Conservation (phyloP, 2,797 vertebrate species). For the Atherinosoma microstoma region DNA sequence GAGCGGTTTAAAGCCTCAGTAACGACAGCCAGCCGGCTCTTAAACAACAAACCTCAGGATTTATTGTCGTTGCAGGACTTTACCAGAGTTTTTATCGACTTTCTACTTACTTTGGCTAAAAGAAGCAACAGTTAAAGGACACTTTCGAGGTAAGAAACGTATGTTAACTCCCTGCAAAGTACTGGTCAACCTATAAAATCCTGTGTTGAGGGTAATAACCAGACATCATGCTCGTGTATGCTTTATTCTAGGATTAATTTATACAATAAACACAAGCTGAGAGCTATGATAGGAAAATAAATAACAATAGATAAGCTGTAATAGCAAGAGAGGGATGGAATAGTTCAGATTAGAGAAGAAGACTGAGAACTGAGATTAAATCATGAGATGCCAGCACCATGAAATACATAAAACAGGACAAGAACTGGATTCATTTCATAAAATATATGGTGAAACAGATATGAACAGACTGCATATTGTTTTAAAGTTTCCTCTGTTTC, state of each 20-base stretch:
- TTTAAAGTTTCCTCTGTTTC: neutral
- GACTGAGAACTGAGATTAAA: neutral
- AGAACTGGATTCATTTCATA: neutral
- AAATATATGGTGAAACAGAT: neutral
- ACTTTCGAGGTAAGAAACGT: slow-evolving; percentile 38
- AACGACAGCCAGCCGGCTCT: neutral
- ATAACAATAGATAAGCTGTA: neutral
- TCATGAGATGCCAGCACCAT: neutral
- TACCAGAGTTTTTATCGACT: neutral
- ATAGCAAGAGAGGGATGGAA: neutral
- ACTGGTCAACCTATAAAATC: neutral
- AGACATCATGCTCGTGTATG: no score
- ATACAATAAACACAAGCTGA: neutral
- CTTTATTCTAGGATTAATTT: neutral
- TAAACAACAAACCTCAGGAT: neutral
- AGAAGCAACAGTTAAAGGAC: slow-evolving; percentile 7
- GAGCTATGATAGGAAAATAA: neutral
- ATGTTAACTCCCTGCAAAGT: neutral
- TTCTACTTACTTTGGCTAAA: neutral
- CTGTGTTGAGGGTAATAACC: neutral
- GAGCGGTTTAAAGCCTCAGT: slow-evolving; percentile 54
- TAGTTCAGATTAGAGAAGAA: neutral
- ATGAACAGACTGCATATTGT: neutral
- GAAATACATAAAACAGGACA: neutral
- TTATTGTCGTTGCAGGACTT: neutral